Percentiles rank a stretch among this genome's conserved stretches.
Conservation (phyloP, 2,113 vertebrate genomes). For the Mola mola region DNA sequence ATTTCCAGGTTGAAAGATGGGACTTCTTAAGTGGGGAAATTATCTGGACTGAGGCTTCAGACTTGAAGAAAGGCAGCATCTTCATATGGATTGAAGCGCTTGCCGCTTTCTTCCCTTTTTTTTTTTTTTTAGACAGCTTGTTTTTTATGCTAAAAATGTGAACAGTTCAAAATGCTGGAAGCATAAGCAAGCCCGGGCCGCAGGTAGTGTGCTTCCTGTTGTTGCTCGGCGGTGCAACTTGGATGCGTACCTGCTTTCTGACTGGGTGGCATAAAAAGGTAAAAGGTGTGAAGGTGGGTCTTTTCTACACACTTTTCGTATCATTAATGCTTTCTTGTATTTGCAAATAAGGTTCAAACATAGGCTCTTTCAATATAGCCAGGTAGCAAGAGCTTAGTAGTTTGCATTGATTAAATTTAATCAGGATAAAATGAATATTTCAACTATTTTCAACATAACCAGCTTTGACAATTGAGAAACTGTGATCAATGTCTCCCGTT, state of each 20-base stretch:
- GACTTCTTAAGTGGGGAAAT: slow-evolving; percentile 4
- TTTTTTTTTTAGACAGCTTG: slow-evolving; percentile 3
- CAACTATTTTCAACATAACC: neutral
- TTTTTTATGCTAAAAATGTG: slow-evolving; percentile 51
- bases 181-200: slow-evolving; percentile 1
- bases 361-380: neutral
- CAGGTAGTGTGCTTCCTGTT: too few relatives aligned
- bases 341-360: neutral
- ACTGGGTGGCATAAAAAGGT: neutral
- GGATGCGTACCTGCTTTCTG: neutral
- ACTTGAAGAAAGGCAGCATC: neutral
- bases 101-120: neutral
- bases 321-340: too few relatives aligned
- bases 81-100: neutral
- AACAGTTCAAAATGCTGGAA: slow-evolving; percentile 56
- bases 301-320: too few relatives aligned
- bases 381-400: neutral
- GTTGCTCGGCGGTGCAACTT: neutral
- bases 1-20: slow-evolving; percentile 28
- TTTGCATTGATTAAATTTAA: neutral
- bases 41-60: neutral
- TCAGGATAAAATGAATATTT: neutral
- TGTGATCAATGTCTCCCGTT: neutral
- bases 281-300: too few relatives aligned
- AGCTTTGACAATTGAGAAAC: too few relatives aligned